Conservation (phyloP, 37 sponge, comb jelly and placozoan genomes). For the Chondrosia reniformis region DNA sequence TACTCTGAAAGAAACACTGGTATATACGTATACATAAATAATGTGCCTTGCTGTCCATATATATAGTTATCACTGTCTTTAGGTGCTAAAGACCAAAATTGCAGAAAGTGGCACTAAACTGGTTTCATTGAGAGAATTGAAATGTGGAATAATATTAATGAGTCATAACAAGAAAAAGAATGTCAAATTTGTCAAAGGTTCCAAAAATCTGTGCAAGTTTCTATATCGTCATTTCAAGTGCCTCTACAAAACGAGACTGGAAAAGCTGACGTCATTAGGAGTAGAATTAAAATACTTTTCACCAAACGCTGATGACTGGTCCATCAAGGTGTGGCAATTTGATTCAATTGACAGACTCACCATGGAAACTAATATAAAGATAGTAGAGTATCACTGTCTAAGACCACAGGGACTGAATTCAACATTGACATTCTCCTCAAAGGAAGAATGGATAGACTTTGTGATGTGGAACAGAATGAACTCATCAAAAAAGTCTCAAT, state of each 20-base stretch:
- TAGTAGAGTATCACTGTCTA: constrained; percentile 1
- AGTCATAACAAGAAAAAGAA: constrained; percentile 11
- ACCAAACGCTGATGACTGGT: neutral
- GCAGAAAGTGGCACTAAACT: neutral
- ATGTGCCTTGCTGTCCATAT: neutral
- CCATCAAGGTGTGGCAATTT: neutral
- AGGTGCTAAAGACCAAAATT: neutral
- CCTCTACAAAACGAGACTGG: constrained; percentile 10
- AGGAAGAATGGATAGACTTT: neutral
- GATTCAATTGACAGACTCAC: neutral
- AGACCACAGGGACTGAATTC: constrained; percentile 10
- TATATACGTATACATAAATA: no score
- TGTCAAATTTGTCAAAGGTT: neutral
- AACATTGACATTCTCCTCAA: neutral
- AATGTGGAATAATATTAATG: neutral
- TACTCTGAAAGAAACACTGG: no score
- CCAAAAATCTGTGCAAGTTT: neutral
- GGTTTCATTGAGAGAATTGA: neutral
- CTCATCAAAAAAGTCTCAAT: no score
- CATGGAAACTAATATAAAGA: constrained; percentile 7
- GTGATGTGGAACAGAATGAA: neutral
- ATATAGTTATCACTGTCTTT: neutral
- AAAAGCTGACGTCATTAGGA: neutral
- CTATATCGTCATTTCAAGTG: neutral
- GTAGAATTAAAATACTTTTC: constrained; percentile 17